Percentiles rank a stretch among this genome's conserved stretches.
Conservation (phyloP, 2,797 vertebrate genomes). For the Leptodactylus fallax region DNA sequence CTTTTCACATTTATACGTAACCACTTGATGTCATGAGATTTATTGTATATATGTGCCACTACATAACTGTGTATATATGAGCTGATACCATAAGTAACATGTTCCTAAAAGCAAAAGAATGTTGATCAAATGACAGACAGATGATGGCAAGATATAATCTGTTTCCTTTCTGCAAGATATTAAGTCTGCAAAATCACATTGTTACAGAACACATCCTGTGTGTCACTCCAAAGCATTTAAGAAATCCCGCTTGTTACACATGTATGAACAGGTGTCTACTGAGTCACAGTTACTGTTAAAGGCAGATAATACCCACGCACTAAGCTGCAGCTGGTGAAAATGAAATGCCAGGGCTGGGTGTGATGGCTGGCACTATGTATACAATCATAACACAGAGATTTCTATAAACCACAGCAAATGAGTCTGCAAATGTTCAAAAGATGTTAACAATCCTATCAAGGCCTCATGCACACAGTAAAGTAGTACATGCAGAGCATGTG, state of each 20-base stretch:
- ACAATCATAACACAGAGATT: background rate
- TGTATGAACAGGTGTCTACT: background rate
- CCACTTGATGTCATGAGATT: too few species aligned
- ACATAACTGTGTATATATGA: too few species aligned
- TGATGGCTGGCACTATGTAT: background rate
- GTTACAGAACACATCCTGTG: constrained; percentile 29
- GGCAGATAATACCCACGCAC: background rate
- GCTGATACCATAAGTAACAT: too few species aligned
- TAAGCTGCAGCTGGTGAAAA: background rate
- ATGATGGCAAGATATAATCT: background rate
- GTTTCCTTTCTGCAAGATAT: background rate
- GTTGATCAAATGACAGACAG: background rate
- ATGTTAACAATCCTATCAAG: too few species aligned
- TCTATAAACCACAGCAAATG: background rate
- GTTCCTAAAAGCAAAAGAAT: background rate
- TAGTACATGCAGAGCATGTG: too few species aligned
- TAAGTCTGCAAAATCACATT: background rate
- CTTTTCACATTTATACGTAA: too few species aligned
- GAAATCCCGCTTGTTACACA: background rate
- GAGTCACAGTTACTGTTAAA: constrained; percentile 55
- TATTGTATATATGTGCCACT: too few species aligned
- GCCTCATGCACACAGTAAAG: too few species aligned
- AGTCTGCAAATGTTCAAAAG: too few species aligned
- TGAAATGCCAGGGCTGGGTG: background rate
- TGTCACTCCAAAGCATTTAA: background rate